Evolutionary conservation across 64 coral and sea anemone species (phyloP).

Genomic region (Actinia tenebrosa): DNA sequence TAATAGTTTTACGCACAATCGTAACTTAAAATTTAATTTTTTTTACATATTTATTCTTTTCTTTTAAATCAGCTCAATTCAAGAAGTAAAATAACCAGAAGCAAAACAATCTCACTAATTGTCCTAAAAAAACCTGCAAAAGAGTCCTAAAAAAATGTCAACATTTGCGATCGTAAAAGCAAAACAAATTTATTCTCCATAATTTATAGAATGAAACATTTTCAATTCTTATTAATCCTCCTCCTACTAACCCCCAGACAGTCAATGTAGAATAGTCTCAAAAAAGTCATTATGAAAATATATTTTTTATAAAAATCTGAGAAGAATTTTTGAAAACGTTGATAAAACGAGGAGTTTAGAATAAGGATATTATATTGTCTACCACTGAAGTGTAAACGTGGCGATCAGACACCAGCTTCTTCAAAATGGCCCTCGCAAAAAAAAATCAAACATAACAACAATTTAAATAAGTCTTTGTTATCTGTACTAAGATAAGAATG

Average conservation of each 20-base stretch:
- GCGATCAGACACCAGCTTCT: background rate
- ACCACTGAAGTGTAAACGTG: background rate
- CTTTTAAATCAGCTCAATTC: background rate
- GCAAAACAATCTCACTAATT: background rate
- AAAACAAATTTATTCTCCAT: background rate
- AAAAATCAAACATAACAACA: background rate
- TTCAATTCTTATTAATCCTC: too few species aligned
- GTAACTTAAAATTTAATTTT: too few species aligned
- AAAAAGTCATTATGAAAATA: background rate
- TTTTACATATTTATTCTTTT: background rate
- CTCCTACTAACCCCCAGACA: background rate
- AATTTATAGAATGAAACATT: background rate
- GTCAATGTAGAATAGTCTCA: background rate
- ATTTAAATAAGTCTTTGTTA: background rate
- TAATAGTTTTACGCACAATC: too few species aligned
- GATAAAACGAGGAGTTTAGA: background rate
- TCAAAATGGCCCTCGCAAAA: slow-evolving; percentile 7
- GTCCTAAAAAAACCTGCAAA: background rate
- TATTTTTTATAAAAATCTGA: background rate
- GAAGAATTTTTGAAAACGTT: background rate
- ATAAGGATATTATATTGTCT: background rate
- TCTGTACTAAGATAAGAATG: background rate
- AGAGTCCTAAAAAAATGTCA: background rate
- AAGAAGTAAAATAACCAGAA: background rate
- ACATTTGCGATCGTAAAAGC: background rate